Conservation (phyloP, 2,113 vertebrate genomes). For the Hoplias malabaricus region DNA sequence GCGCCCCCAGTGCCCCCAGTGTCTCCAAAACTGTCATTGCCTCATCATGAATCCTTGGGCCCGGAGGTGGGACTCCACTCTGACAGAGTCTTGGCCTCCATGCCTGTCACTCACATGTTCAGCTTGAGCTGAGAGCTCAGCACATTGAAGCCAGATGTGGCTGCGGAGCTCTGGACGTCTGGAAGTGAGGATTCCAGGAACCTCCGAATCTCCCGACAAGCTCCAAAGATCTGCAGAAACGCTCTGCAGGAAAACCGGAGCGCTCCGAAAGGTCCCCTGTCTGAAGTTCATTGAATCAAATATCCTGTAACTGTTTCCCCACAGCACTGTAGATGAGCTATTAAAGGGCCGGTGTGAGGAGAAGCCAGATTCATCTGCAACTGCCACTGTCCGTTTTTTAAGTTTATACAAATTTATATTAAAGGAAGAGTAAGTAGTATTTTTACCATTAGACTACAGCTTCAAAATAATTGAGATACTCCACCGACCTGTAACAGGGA, state of each 20-base stretch:
- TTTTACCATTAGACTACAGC: too few species aligned
- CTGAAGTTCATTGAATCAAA: slow-evolving; percentile 21
- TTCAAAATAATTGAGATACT: too few species aligned
- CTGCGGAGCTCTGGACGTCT: background rate
- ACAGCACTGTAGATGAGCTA: background rate
- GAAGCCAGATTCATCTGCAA: too few species aligned
- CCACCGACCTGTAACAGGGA: too few species aligned
- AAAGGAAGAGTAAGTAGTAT: too few species aligned
- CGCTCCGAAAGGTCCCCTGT: background rate
- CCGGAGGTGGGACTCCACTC: background rate
- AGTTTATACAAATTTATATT: too few species aligned
- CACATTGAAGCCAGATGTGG: slow-evolving; percentile 14
- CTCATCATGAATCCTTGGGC: background rate
- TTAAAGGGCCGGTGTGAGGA: background rate
- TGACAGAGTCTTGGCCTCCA: background rate
- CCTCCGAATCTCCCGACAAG: slow-evolving; percentile 10
- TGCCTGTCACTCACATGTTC: background rate
- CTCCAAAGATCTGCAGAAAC: slow-evolving; percentile 23
- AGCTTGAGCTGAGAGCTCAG: background rate
- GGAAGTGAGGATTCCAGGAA: slow-evolving; percentile 31
- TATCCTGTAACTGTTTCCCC: slow-evolving; percentile 14
- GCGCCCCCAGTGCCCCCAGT: too few species aligned
- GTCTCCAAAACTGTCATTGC: background rate
- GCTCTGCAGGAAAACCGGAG: slow-evolving; percentile 16
- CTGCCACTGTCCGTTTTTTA: too few species aligned